These are phyloP conservation scores for Chloroceryle amazona DNA, from an alignment of 2,797 vertebrate genomes.

Conservation along the genomic window DNA sequence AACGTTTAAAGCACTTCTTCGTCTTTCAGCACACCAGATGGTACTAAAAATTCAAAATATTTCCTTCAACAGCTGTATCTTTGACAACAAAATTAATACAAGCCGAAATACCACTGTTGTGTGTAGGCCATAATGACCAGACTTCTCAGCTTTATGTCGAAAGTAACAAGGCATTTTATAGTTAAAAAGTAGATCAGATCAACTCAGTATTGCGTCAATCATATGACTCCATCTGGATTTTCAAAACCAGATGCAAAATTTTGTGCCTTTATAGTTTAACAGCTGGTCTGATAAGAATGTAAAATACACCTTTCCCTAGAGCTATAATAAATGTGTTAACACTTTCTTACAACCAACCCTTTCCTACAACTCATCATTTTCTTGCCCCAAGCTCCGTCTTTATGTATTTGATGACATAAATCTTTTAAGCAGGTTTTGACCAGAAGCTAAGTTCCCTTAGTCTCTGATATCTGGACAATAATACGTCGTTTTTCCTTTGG, in stretches of 20 bases:
- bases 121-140: constrained; percentile 72
- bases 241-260: constrained; percentile 38
- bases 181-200: constrained; percentile 53
- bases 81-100: constrained; percentile 88
- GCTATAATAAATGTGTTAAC: constrained; percentile 77
- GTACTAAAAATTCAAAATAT: constrained; percentile 84
- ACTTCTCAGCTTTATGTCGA: constrained; percentile 68
- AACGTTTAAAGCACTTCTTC: constrained; percentile 72
- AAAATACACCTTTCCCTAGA: constrained; percentile 75
- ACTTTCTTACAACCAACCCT: constrained; percentile 69
- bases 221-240: constrained; percentile 39
- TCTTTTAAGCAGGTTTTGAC: constrained; percentile 75
- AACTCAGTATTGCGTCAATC: constrained; percentile 24
- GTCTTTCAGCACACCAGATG: constrained; percentile 88
- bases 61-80: constrained; percentile 87
- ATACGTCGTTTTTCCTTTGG: background rate
- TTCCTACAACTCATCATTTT: constrained; percentile 71
- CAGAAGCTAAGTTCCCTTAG: constrained; percentile 56
- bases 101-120: constrained; percentile 56
- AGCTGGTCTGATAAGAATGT: constrained; percentile 76
- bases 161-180: constrained; percentile 25
- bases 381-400: constrained; percentile 71
- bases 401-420: constrained; percentile 77
- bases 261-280: constrained; percentile 58
- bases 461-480: constrained; percentile 21